Conservation (phyloP, 2,113 vertebrate species). For the Pelvicachromis taeniatus region DNA sequence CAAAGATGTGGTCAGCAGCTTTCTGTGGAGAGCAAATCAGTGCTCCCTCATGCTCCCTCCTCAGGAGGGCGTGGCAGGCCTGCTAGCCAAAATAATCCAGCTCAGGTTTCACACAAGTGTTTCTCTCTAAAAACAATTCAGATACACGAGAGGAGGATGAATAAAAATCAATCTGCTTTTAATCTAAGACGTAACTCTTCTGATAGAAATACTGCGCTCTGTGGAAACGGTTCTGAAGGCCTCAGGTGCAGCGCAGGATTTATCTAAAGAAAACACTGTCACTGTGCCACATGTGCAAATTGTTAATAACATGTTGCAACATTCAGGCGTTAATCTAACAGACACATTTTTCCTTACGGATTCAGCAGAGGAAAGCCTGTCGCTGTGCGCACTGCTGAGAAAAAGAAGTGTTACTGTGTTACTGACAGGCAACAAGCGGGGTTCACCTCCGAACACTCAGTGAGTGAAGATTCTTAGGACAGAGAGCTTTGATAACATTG, state of each 20-base stretch:
- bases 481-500: not conserved
- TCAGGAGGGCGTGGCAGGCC: not conserved
- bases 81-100: not conserved
- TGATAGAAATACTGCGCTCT: not conserved
- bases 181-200: not conserved
- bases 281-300: not conserved
- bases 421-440: fast-evolving
- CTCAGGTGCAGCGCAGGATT: not conserved
- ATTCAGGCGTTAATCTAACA: not conserved
- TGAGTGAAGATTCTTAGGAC: not conserved
- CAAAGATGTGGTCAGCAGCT: too few species aligned
- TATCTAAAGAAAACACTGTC: fast-evolving
- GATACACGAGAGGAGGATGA: not conserved
- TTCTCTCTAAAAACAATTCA: not conserved
- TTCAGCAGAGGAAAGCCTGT: not conserved
- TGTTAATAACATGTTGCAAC: not conserved
- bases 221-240: not conserved
- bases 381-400: not conserved
- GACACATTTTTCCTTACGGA: not conserved
- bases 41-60: too few species aligned
- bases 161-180: not conserved
- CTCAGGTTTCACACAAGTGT: not conserved
- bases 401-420: not conserved
- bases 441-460: not conserved
- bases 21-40: too few species aligned